Percentiles rank a stretch among this genome's conserved stretches.
Conservation (phyloP, 2,888 invertebrate genomes). For the Prosapia bicincta region DNA sequence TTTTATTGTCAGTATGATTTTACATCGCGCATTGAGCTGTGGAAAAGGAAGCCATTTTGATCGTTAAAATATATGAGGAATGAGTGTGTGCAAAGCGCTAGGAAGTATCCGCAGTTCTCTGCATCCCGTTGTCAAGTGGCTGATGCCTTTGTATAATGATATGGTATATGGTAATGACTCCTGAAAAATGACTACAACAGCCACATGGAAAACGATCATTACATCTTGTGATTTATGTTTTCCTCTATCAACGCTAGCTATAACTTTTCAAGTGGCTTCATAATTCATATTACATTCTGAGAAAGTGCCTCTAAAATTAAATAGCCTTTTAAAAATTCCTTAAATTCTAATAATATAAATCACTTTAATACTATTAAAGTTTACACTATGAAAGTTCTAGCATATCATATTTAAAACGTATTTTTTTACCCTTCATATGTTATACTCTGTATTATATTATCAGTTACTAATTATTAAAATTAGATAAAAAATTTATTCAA, state of each 20-base stretch:
- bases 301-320: no score
- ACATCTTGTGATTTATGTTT: conserved; percentile 5
- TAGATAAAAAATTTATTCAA: no score
- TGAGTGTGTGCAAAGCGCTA: background rate
- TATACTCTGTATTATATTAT: no score
- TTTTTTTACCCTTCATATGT: no score
- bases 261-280: no score
- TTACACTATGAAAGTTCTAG: no score
- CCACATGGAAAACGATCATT: conserved; percentile 5
- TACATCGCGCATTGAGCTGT: conserved; percentile 2
- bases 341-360: no score
- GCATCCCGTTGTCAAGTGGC: background rate
- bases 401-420: no score
- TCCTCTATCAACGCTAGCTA: background rate
- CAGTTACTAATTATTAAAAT: no score
- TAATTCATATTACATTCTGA: no score
- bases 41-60: background rate
- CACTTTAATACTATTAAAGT: no score
- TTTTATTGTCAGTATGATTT: conserved; percentile 14
- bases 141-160: background rate
- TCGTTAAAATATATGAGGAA: conserved; percentile 21
- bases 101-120: background rate
- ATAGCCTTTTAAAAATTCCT: no score
- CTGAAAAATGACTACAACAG: conserved; percentile 1
- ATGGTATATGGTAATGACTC: conserved; percentile 5